Evolutionary conservation across 2,113 vertebrate species (phyloP), one percentile per base, ranked within the genome.

Genomic region (Herpailurus yagouaroundi): DNA sequence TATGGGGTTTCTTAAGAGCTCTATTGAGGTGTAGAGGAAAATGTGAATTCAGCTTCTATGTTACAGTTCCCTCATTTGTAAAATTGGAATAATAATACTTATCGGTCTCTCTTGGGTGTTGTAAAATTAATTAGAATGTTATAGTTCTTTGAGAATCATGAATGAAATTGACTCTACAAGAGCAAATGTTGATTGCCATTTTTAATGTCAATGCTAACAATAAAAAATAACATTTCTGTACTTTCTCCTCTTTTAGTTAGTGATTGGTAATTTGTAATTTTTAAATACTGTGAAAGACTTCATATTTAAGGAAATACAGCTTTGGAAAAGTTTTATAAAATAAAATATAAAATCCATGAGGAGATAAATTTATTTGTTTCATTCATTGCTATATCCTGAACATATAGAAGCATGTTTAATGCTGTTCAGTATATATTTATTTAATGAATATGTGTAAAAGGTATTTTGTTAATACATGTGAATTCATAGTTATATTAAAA

Each of bases 61-160:
- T 50, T 81, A 87, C 15, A 89, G 48, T 68, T 91, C 21, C 16
- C 14, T 92, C 36, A 77, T 85, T 87, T 96, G 41, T 71, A 83
- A 95, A 95, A 91, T 38, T 23, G 4, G 13, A 94, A 88, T 81
- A 94, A 63, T 94, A 95, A 63, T 89, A 91, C 41, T 95, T 91
- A 91, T 38, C 69, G 84, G 25, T 71, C 41, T 95, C 76, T 96
- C 90, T 92, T 64, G 71, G 36, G 45, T 88, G 31, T 33, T 94
- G 9, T 80, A 89, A 96, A 95, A 93, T 96, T 96, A 95, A 97
- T 97, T 89, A 93, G n/a, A 96, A 74, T 92, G 74, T 68, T 94
- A 66, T 68, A 86, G 29, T 94, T 95, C 83, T 92, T 95, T 96
- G 64, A 96, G 60, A 97, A 69, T 71, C 45, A 25, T 96, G 69